Conservation (phyloP, 2,888 invertebrate genomes). For the Philonicus albiceps region DNA sequence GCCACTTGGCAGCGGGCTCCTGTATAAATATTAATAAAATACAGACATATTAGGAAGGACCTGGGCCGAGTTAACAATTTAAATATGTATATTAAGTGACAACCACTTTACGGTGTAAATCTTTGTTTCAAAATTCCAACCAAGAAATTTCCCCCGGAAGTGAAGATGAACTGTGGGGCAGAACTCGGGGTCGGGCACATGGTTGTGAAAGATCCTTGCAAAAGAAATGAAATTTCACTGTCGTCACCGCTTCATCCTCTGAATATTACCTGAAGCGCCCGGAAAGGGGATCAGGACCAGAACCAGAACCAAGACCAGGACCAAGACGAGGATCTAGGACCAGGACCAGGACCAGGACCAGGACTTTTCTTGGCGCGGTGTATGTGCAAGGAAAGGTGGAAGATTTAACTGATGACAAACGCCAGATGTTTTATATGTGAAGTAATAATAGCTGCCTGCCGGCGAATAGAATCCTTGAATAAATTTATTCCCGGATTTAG, state of each 20-base stretch:
- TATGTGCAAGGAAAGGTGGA: neutral
- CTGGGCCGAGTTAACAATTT: constrained; percentile 36
- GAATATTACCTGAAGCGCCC: neutral
- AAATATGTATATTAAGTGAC: constrained; percentile 48
- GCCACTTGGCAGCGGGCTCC: neutral
- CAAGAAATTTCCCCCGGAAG: constrained; percentile 31
- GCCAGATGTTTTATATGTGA: constrained; percentile 47
- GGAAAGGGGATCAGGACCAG: neutral
- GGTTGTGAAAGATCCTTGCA: neutral
- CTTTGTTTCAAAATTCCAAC: constrained; percentile 45
- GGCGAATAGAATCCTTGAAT: constrained; percentile 36
- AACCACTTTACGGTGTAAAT: constrained; percentile 48
- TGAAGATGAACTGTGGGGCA: neutral
- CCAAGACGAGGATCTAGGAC: too few relatives aligned
- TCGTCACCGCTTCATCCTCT: constrained; percentile 25
- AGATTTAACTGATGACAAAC: constrained; percentile 47
- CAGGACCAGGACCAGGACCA: neutral
- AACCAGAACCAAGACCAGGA: neutral
- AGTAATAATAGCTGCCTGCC: constrained; percentile 42
- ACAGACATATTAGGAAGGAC: constrained; percentile 14
- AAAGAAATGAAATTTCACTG: constrained; percentile 35
- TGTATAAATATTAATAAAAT: constrained; percentile 47
- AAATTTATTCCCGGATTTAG: constrained; percentile 29
- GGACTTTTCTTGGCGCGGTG: neutral
- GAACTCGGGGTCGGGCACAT: neutral